A percentile compares a stretch with the other conserved stretches of the same genome.
Conservation (phyloP, 2,797 vertebrate genomes). For the Aselliscus stoliczkanus region DNA sequence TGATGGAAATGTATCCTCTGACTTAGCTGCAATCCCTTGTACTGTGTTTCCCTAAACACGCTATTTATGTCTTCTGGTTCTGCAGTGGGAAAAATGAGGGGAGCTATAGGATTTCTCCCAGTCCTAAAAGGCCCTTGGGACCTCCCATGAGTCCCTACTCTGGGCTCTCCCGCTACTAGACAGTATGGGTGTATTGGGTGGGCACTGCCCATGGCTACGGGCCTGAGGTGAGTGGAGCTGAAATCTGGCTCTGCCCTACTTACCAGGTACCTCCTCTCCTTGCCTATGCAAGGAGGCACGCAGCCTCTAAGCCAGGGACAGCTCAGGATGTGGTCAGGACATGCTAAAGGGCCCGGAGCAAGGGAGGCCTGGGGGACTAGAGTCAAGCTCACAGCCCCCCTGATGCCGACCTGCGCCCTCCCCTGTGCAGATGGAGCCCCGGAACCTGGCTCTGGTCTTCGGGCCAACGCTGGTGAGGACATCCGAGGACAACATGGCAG, state of each 20-base stretch:
- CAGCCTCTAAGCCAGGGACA: too few relatives aligned
- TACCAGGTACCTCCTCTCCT: not conserved
- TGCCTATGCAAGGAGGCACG: not conserved
- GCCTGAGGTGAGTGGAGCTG: not conserved
- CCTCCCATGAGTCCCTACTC: too few relatives aligned
- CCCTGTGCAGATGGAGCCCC: constrained; percentile 92
- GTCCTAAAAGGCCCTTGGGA: not conserved
- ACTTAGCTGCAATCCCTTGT: not conserved
- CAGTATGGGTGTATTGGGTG: not conserved
- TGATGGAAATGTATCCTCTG: not conserved
- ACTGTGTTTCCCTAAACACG: not conserved
- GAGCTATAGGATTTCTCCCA: not conserved
- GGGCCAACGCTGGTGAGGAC: constrained; percentile 96
- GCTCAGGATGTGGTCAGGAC: accelerated
- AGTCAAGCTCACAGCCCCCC: not conserved
- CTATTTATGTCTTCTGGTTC: not conserved
- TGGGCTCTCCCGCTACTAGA: not conserved
- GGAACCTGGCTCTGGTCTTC: constrained; percentile 96
- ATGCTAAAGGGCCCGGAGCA: not conserved
- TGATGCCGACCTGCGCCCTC: not conserved
- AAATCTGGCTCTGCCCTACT: not conserved
- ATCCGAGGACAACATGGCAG: constrained; percentile 99
- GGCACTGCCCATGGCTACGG: not conserved
- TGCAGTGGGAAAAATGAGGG: not conserved
- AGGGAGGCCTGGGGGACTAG: not conserved